Base-by-base conservation (phyloP, 2,797 vertebrate genomes). In the Neosilurus mollespiculum region DNA sequence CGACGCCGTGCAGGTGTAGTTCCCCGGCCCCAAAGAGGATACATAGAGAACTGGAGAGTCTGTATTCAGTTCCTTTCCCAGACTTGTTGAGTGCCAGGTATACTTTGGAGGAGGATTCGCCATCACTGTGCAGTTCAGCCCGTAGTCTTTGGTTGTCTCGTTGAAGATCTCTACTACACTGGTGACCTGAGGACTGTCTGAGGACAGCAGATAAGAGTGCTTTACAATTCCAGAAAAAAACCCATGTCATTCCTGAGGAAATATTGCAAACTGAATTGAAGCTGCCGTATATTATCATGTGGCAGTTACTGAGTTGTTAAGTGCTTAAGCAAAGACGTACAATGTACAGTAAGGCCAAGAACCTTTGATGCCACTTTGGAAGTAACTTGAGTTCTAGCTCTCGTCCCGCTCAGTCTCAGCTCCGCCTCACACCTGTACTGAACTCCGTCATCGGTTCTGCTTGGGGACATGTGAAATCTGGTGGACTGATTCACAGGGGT, bases 351-450 rank as follows among this genome's bases (percentile, higher is more conserved):
- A 87, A 93, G 26, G 75, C 43, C 89, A 56, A 93, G 65, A 6
- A 87, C 56, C 11, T 12, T 16, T 76, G 93, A 94, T 26, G 1
- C 71, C 56, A 76, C 12, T 15, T 4, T 37, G 0, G 14, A 24
- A 64, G 43, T 59, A 43, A 20, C 9, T 37, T 61, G 37, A 14
- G 56, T 14, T 81, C 43, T 71, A 15, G 82, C 0, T 58, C 69
- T 18, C 3, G 10, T 86, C 82, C 77, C 90, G 91, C 1, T 0
- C 61, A 93, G 83, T 65, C 89, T 81, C 86, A 95, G 59, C 54
- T 37, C 49, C 37, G 91, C 93, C 83, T 84, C 87, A 83, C 94
- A 95, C 20, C 66, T 84, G 80, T 92, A 91, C 82, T 84, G 78
- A 3, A 56, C 72, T n/a, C 77, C 83, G 2, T 71, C 30, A 18